These are phyloP conservation scores for Eretmochelys imbricata DNA, from an alignment of 2,113 vertebrate genomes.

Conservation along the genomic window DNA sequence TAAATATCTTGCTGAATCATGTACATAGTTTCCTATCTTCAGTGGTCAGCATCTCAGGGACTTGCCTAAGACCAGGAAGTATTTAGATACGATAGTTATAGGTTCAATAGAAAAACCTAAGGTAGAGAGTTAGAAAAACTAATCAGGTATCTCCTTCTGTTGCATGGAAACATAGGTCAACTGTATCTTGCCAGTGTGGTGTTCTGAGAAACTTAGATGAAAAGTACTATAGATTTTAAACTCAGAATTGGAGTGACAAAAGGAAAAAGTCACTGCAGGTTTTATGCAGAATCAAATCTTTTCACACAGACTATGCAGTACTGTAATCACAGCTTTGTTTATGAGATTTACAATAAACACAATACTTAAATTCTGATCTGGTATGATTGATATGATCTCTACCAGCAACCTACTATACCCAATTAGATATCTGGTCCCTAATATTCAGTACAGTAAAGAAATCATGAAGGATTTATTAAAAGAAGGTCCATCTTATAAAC, in stretches of 20 bases:
- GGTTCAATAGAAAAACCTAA: neutral
- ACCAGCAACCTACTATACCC: neutral
- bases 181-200: neutral
- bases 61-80: neutral
- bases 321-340: neutral
- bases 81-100: neutral
- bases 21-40: neutral
- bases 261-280: constrained; percentile 17
- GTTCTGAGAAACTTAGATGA: neutral
- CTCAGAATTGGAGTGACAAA: neutral
- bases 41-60: neutral
- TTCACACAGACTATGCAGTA: neutral
- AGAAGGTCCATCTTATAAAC: constrained; percentile 46
- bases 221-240: neutral
- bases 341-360: constrained; percentile 26
- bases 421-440: neutral
- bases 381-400: neutral
- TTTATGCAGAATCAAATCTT: constrained; percentile 27
- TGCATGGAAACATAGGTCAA: neutral
- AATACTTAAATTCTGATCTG: neutral
- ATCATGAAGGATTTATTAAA: constrained; percentile 38
- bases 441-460: neutral
- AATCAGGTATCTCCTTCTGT: neutral
- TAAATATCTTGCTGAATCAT: neutral
- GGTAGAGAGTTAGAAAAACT: neutral